Conservation (phyloP, 2,888 invertebrate species). For the Acrobasis suavella region DNA sequence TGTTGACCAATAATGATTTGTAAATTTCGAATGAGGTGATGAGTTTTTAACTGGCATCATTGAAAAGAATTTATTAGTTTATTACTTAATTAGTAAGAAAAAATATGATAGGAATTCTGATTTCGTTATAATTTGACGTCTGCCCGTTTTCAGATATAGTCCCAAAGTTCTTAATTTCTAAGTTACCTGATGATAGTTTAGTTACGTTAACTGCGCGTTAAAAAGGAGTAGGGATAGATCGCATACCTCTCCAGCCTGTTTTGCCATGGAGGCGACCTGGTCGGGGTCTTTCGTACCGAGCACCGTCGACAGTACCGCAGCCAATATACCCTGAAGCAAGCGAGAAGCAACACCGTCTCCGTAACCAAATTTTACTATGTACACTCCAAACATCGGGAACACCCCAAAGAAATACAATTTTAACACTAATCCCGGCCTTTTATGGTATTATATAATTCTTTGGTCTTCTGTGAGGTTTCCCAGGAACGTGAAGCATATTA, state of each 20-base stretch:
- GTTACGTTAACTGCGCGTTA: slow-evolving; percentile 22
- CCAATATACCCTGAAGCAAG: slow-evolving; percentile 94
- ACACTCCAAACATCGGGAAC: slow-evolving; percentile 59
- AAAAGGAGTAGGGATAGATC: slow-evolving; percentile 67
- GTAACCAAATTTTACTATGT: slow-evolving; percentile 79
- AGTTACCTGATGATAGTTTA: slow-evolving; percentile 20
- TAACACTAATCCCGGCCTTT: neutral
- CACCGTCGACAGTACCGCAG: slow-evolving; percentile 94
- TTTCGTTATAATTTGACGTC: neutral
- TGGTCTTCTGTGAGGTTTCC: slow-evolving; percentile 59
- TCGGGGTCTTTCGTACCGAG: slow-evolving; percentile 95
- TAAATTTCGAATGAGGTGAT: no score
- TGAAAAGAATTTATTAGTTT: no score
- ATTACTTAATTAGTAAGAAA: neutral
- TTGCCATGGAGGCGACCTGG: slow-evolving; percentile 96
- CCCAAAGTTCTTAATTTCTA: slow-evolving; percentile 1
- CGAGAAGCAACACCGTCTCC: slow-evolving; percentile 82
- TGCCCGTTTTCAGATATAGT: neutral
- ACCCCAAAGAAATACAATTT: slow-evolving; percentile 55
- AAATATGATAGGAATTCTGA: neutral
- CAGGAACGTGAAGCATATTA: slow-evolving; percentile 60
- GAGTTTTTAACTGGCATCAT: no score
- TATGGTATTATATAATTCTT: neutral
- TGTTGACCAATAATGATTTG: no score
- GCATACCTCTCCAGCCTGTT: slow-evolving; percentile 97